phyloP scores from a whole-genome alignment of 2,888 invertebrate genomes.

The Meliscaeva auricollis region DNA sequence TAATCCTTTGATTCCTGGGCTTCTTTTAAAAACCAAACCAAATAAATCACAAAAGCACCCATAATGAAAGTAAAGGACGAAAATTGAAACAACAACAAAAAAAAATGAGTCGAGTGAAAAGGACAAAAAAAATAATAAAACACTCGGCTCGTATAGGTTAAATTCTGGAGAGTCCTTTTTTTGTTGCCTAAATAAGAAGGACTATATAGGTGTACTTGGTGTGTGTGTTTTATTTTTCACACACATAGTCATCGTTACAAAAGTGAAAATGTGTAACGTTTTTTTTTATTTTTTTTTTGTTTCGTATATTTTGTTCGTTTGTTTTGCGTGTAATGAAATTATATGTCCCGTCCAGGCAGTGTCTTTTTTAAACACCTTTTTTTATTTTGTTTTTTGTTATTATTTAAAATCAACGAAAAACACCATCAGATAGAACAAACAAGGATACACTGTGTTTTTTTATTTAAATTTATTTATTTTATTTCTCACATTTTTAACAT shows the following conservation, averaged over 20 bases:
- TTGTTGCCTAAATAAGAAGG: neutral
- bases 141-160: constrained; percentile 49
- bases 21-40: constrained; percentile 25
- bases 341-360: constrained; percentile 61
- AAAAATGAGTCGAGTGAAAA: constrained; percentile 39
- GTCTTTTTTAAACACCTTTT: constrained; percentile 24
- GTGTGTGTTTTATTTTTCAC: constrained; percentile 30
- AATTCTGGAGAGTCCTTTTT: constrained; percentile 34
- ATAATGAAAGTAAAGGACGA: constrained; percentile 17
- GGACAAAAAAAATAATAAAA: constrained; percentile 10
- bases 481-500: no score
- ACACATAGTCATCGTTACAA: constrained; percentile 15
- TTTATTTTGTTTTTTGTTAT: constrained; percentile 10
- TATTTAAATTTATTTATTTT: no score
- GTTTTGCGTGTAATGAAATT: constrained; percentile 51
- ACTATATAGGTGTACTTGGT: constrained; percentile 27
- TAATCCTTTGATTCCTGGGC: constrained; percentile 61
- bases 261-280: constrained; percentile 38
- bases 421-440: constrained; percentile 34
- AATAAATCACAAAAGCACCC: constrained; percentile 45
- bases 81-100: constrained; percentile 32
- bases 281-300: constrained; percentile 15
- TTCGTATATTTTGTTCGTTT: constrained; percentile 25
- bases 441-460: neutral
- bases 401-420: neutral